phyloP scores from a whole-genome alignment of 2,888 invertebrate genomes.

The Macrophya alboannulata region DNA sequence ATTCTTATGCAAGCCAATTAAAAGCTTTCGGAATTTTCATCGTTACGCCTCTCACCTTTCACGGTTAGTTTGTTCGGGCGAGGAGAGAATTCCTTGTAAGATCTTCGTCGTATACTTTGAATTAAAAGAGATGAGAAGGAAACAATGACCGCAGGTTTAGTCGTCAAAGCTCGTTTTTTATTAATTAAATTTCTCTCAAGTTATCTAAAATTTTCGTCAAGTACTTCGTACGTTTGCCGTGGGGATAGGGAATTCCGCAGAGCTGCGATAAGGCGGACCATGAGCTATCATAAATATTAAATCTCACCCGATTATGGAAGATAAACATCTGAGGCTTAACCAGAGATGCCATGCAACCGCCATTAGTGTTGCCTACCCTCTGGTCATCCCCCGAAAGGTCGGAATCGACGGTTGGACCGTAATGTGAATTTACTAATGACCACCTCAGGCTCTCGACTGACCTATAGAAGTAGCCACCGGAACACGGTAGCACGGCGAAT shows the following conservation, averaged over 20 bases:
- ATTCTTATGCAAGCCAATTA: conserved; percentile 28
- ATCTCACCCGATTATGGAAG: conserved; percentile 47
- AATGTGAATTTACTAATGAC: conserved; percentile 50
- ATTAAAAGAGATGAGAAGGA: conserved; percentile 19
- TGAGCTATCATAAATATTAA: conserved; percentile 47
- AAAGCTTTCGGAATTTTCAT: conserved; percentile 8
- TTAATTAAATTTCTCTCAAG: background rate
- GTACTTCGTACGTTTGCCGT: background rate
- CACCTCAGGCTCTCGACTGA: conserved; percentile 43
- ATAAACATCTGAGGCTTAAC: conserved; percentile 50
- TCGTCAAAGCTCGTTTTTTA: background rate
- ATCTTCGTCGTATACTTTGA: conserved; percentile 39
- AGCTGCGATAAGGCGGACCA: conserved; percentile 40
- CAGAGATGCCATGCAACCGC: conserved; percentile 36
- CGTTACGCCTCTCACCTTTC: background rate
- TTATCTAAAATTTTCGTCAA: background rate
- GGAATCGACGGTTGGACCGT: conserved; percentile 53
- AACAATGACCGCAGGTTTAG: conserved; percentile 3
- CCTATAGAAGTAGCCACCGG: conserved; percentile 22
- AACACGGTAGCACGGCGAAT: background rate
- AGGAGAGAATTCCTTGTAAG: background rate
- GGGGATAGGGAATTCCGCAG: background rate
- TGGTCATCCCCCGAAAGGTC: conserved; percentile 34
- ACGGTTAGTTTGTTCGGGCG: conserved; percentile 12
- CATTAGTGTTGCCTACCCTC: conserved; percentile 38